phyloP scores from a whole-genome alignment of 2,113 vertebrate species.

The Tachysurus vachellii region DNA sequence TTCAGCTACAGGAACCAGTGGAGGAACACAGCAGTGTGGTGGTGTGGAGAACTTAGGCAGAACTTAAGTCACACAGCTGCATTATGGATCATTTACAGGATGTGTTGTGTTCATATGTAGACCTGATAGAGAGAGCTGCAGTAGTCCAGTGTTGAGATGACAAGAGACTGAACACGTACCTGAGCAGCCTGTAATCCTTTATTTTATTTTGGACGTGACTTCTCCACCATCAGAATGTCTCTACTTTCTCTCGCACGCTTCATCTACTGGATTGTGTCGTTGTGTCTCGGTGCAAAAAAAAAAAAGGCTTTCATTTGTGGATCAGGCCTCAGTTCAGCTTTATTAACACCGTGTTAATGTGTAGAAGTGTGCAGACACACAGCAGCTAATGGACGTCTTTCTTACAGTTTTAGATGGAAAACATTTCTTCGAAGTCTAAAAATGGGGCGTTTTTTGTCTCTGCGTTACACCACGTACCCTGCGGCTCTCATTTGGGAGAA shows the following conservation, averaged over 20 bases:
- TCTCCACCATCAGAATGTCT: constrained; percentile 64
- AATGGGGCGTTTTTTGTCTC: not conserved
- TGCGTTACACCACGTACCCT: not conserved
- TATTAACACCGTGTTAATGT: constrained; percentile 25
- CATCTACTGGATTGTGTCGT: constrained; percentile 60
- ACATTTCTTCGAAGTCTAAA: not conserved
- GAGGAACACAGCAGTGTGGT: too few species aligned
- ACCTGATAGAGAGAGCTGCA: too few species aligned
- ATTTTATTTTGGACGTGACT: constrained; percentile 48
- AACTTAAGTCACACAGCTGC: too few species aligned
- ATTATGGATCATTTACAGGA: too few species aligned
- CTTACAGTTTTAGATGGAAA: not conserved
- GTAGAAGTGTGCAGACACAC: not conserved
- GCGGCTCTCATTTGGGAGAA: constrained; percentile 53
- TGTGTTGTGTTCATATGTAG: too few species aligned
- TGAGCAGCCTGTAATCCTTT: too few species aligned
- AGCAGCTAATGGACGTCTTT: not conserved
- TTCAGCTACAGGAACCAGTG: too few species aligned
- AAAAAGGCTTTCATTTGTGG: constrained; percentile 65
- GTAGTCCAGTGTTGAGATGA: too few species aligned
- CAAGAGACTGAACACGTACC: too few species aligned
- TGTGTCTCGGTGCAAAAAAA: constrained; percentile 64
- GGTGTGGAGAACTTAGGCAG: too few species aligned
- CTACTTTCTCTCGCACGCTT: constrained; percentile 28
- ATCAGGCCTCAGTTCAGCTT: constrained; percentile 66